These are phyloP conservation scores for Pseudochirops corinnae DNA, from an alignment of 2,797 vertebrate species.

Conservation along the genomic window DNA sequence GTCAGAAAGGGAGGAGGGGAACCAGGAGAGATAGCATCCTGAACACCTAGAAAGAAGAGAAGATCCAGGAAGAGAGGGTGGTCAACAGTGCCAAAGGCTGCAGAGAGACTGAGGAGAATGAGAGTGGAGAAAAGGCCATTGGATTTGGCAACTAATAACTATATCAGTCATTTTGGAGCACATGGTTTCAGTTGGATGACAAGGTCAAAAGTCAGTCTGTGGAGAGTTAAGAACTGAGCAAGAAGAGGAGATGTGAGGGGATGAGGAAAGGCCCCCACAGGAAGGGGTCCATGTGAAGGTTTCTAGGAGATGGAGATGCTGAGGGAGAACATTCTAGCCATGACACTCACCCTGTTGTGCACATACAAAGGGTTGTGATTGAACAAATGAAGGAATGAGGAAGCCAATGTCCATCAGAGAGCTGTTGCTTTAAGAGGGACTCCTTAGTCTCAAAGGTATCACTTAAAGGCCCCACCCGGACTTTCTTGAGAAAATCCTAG, in stretches of 20 bases:
- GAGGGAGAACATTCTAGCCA: not conserved
- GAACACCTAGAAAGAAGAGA: too few species aligned
- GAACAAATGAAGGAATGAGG: not conserved
- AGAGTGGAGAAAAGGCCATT: too few species aligned
- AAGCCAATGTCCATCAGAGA: not conserved
- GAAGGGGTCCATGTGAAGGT: not conserved
- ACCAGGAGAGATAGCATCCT: too few species aligned
- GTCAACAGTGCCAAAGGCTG: too few species aligned
- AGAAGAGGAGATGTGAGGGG: not conserved
- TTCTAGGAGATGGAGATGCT: not conserved
- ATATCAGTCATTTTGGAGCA: too few species aligned
- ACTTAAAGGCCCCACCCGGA: not conserved
- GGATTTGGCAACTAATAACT: too few species aligned
- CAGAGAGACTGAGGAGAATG: too few species aligned
- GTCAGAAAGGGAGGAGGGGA: not conserved
- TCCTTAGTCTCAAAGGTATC: not conserved
- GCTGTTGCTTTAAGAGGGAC: not conserved
- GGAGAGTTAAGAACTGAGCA: not conserved
- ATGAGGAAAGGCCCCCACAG: not conserved
- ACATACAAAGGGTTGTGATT: too few species aligned
- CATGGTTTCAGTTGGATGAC: too few species aligned
- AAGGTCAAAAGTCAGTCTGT: too few species aligned
- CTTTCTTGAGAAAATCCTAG: not conserved
- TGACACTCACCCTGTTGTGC: not conserved
- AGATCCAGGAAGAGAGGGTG: too few species aligned